A percentile compares a stretch with the other conserved stretches of the same genome.
Evolutionary conservation across 1,140 invertebrate species (phyloP).

Genomic region (Drosophila nigrodunni): DNA sequence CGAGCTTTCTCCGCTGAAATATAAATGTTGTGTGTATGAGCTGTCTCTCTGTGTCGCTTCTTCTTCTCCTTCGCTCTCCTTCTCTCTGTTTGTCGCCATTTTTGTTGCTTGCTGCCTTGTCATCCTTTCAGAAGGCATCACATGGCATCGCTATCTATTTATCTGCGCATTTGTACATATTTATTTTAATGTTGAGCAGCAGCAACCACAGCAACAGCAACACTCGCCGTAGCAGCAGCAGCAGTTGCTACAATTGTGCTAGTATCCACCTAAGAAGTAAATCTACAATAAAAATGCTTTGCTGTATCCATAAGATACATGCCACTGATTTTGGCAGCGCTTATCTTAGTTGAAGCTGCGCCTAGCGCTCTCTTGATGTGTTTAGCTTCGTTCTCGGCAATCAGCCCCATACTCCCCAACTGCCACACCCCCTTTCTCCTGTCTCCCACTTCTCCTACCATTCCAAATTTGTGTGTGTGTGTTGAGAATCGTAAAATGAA

Average conservation of each 20-base stretch:
- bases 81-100: constrained; percentile 53
- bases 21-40: constrained; percentile 82
- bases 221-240: constrained; percentile 24
- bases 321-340: constrained; percentile 80
- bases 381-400: constrained; percentile 38
- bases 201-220: constrained; percentile 52
- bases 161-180: constrained; percentile 83
- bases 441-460: background rate
- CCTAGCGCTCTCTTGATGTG: constrained; percentile 76
- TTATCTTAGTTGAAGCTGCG: constrained; percentile 68
- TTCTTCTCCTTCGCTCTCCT: constrained; percentile 12
- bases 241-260: constrained; percentile 66
- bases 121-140: constrained; percentile 81
- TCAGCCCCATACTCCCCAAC: background rate
- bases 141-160: constrained; percentile 79
- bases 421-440: background rate
- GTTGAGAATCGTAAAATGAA: constrained; percentile 81
- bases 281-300: constrained; percentile 82
- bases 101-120: constrained; percentile 62
- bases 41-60: constrained; percentile 40
- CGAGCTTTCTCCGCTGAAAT: constrained; percentile 85
- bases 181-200: constrained; percentile 83
- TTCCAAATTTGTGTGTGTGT: constrained; percentile 24
- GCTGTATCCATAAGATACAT: constrained; percentile 83
- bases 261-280: constrained; percentile 60